Conservation (phyloP, 2,888 invertebrate species). For the Mechanitis messenoides region DNA sequence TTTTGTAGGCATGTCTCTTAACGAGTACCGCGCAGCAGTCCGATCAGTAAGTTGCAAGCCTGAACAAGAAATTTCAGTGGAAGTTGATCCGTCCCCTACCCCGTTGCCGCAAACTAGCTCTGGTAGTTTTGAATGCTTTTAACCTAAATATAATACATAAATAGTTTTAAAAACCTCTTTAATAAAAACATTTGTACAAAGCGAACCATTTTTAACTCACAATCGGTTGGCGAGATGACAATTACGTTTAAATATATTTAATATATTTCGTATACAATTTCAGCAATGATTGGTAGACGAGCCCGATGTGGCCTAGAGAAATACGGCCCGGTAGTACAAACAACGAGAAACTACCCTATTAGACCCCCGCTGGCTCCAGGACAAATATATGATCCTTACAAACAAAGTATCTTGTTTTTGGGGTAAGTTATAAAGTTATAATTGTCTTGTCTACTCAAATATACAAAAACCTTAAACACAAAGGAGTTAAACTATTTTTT, state of each 20-base stretch:
- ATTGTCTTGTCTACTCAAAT: too few relatives aligned
- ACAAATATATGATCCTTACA: constrained; percentile 66
- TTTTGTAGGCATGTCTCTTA: constrained; percentile 50
- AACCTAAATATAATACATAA: not conserved
- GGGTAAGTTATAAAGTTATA: constrained; percentile 40
- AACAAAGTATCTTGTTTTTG: constrained; percentile 65
- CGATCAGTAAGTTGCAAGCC: constrained; percentile 55
- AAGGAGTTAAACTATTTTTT: too few relatives aligned
- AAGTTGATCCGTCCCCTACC: constrained; percentile 55
- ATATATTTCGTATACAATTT: constrained; percentile 4
- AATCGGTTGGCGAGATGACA: too few relatives aligned
- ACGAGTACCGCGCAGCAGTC: constrained; percentile 57
- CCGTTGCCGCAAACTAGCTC: constrained; percentile 59
- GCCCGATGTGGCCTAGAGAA: constrained; percentile 57
- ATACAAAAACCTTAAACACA: too few relatives aligned
- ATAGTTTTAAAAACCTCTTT: not conserved
- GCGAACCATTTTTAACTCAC: too few relatives aligned
- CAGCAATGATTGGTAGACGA: constrained; percentile 61
- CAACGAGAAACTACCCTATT: constrained; percentile 52
- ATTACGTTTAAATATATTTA: not conserved
- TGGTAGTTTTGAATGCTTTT: constrained; percentile 38
- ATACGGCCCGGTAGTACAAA: constrained; percentile 59
- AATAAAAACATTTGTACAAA: too few relatives aligned
- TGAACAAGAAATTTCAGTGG: constrained; percentile 50
- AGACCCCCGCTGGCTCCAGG: constrained; percentile 56